Base-by-base conservation (phyloP, 2,888 invertebrate species). In the Drosophila koepferae region DNA sequence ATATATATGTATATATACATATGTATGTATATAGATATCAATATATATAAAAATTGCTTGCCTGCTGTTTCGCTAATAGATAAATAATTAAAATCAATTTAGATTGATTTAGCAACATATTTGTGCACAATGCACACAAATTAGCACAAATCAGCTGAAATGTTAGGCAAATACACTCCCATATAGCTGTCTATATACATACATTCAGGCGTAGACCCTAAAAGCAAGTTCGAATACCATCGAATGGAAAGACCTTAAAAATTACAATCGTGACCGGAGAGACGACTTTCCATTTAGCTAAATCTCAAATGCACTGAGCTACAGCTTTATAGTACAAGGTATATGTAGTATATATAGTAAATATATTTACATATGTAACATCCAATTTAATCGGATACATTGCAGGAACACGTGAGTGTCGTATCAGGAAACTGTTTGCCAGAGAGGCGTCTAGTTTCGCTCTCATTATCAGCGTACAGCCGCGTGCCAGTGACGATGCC, bases 41-140 rank as follows among this genome's bases (percentile, higher is more conserved):
- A 20, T 5, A 14, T 18, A 8, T 38, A 31, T 28, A 69, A 58
- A 67, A 74, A 67, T 73, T 69, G 73, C 69, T 63, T 59, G 80
- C 65, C 62, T 64, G 80, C 83, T 72, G 77, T 68, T 83, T 81
- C 58, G 86, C 90, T 87, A 87, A 87, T 87, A 89, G 89, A 86
- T 74, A 86, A 87, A 87, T 87, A 87, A 87, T 87, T 87, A 89
- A 87, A 90, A 90, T 90, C 89, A 87, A 87, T 87, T 90, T 89
- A 87, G 86, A 90, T 90, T 82, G 90, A 87, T 90, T 90, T 89
- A 83, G 89, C 84, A 78, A 81, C 70, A 83, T 75, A 80, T 70
- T 68, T 78, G 74, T 59, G 62, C 62, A 72, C 81, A 86, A 68
- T 70, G 58, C 59, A 49, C 40, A 71, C 46, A 86, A 86, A 86